A percentile compares a stretch with the other conserved stretches of the same genome.
Conservation (phyloP, 2,113 vertebrate genomes). For the Burhinus bistriatus region DNA sequence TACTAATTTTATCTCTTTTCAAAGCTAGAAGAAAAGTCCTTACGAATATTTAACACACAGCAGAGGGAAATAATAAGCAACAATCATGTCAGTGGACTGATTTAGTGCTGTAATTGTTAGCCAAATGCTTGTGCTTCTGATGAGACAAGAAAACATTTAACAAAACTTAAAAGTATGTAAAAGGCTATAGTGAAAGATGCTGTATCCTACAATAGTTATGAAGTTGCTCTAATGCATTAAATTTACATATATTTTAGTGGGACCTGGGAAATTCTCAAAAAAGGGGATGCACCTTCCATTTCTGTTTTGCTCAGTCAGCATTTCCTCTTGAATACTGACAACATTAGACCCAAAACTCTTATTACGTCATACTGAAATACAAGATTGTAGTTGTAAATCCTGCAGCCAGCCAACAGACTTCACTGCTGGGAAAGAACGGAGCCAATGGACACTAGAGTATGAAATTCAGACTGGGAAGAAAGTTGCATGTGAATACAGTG, state of each 20-base stretch:
- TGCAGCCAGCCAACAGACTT: not conserved
- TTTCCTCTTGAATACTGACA: not conserved
- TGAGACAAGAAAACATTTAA: not conserved
- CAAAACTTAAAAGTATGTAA: not conserved
- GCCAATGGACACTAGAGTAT: rapidly evolving
- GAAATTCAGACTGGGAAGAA: not conserved
- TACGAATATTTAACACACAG: not conserved
- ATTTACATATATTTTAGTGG: not conserved
- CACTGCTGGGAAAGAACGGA: not conserved
- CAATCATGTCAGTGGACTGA: not conserved
- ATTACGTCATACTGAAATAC: not conserved
- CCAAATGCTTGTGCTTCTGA: not conserved
- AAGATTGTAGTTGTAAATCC: not conserved
- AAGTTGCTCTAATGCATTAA: not conserved
- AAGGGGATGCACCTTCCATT: not conserved
- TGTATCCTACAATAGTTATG: not conserved
- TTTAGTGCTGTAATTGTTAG: not conserved
- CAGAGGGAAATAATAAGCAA: not conserved
- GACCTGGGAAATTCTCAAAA: not conserved
- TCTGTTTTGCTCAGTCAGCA: not conserved
- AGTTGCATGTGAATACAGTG: not conserved
- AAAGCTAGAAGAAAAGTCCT: not conserved
- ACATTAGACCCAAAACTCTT: not conserved
- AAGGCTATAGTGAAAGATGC: not conserved
- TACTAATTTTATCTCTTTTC: not conserved